Percentiles rank a stretch among this genome's conserved stretches.
phyloP scores from a whole-genome alignment of 2,113 vertebrate species.

The Xiphophorus hellerii region DNA sequence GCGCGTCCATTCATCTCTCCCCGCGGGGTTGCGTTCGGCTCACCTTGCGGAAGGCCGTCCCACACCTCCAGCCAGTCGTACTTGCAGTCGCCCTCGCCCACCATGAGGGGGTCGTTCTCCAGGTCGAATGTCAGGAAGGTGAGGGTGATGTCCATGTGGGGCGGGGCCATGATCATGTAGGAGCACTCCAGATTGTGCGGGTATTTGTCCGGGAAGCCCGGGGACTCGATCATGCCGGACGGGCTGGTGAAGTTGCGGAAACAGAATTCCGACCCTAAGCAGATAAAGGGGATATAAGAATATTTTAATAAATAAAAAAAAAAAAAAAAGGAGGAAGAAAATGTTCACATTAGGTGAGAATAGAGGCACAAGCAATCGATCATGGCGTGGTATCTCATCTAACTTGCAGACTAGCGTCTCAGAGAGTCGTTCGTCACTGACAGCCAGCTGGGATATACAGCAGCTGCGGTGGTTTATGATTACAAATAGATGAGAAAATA shows the following conservation, averaged over 20 bases:
- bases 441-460: slow-evolving; percentile 12
- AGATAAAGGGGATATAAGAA: slow-evolving; percentile 7
- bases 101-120: slow-evolving; percentile 93
- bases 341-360: slow-evolving; percentile 29
- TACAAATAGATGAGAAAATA: slow-evolving; percentile 25
- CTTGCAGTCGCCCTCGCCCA: slow-evolving; percentile 95
- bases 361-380: slow-evolving; percentile 45
- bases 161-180: slow-evolving; percentile 94
- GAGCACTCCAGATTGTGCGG: slow-evolving; percentile 96
- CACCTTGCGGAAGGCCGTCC: slow-evolving; percentile 96
- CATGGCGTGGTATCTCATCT: slow-evolving; percentile 55
- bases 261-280: slow-evolving; percentile 94
- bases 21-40: slow-evolving; percentile 49
- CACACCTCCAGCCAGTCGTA: slow-evolving; percentile 98
- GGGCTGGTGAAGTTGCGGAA: slow-evolving; percentile 94
- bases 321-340: neutral
- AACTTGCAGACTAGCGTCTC: slow-evolving; percentile 61
- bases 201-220: slow-evolving; percentile 97
- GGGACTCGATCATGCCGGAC: slow-evolving; percentile 93
- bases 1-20: neutral
- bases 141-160: slow-evolving; percentile 93
- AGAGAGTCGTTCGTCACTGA: slow-evolving; percentile 61
- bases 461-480: slow-evolving; percentile 19
- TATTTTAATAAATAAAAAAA: slow-evolving; percentile 16
- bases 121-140: slow-evolving; percentile 95